Base-by-base conservation (phyloP, 2,888 invertebrate genomes). In the Laspeyria flexula region DNA sequence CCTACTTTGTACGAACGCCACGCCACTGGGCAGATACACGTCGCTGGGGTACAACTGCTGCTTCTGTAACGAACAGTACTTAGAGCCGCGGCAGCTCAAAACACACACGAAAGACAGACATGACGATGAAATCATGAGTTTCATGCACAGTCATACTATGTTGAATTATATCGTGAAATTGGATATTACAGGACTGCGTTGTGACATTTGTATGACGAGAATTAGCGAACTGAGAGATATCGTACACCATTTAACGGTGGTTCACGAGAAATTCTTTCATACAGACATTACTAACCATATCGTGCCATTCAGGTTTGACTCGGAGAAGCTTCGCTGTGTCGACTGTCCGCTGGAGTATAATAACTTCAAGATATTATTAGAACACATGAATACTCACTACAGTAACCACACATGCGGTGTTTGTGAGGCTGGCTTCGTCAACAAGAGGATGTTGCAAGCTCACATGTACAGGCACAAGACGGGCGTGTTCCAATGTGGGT, bases 341-440 rank as follows among this genome's bases (percentile, higher is more conserved):
- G 59, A 79, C 1, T 86, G 86, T 52, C 52, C 61, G 0, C 47
- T 65, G 0, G 55, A 66, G 4, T 80, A 70, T 47, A 66, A 71
- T 15, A 80, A 75, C 15, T 85, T 85, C 39, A 83, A 82, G 48
- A 64, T 69, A 1, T 49, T 85, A 4, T 58, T 78, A 0, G 78
- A 81, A 37, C 86, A 86, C 34, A 83, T 85, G 79, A 79, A 82
- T 27, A 45, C 47, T 0, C 86, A 86, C 55, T 85, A 75, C 37
- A 72, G 74, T 10, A 83, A 84, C 39, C 80, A 73, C 35, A 53
- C 80, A 0, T 86, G 86, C 38, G 71, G 75, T 0, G 53, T 72
- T 0, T 86, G 86, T 49, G 79, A 77, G 15, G 58, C 72, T 0
- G 81, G 83, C 0, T 86, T 81, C 11, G 75, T 85, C 0, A 83